phyloP scores from a whole-genome alignment of 2,888 invertebrate species.

The Cantharis rufa region DNA sequence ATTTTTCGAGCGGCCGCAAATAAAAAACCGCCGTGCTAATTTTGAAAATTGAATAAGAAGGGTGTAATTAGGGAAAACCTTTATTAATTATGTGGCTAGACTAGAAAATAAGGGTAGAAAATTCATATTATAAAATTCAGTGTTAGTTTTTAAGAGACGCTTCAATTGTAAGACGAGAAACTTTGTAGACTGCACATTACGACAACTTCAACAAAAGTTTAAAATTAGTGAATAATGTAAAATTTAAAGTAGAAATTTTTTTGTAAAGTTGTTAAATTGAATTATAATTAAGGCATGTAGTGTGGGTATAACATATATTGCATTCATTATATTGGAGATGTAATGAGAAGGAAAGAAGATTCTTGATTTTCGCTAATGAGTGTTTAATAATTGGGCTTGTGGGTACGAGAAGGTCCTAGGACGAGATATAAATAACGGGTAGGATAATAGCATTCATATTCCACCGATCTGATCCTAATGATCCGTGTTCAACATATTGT shows the following conservation, averaged over 20 bases:
- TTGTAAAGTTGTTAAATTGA: slow-evolving; percentile 13
- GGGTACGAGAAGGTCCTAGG: slow-evolving; percentile 33
- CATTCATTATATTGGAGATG: slow-evolving; percentile 28
- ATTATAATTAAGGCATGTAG: slow-evolving; percentile 22
- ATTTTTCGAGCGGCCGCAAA: neutral
- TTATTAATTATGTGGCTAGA: neutral
- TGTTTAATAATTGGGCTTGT: slow-evolving; percentile 37
- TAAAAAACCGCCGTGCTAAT: neutral
- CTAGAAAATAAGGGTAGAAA: neutral
- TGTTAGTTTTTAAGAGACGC: slow-evolving; percentile 1
- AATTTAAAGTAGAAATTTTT: slow-evolving; percentile 25
- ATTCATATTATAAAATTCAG: neutral
- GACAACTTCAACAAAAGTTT: slow-evolving; percentile 33
- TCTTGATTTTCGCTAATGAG: slow-evolving; percentile 39
- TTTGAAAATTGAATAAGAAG: neutral
- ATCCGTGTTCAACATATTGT: slow-evolving; percentile 43
- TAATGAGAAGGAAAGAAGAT: slow-evolving; percentile 33
- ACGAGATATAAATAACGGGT: slow-evolving; percentile 39
- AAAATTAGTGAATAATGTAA: slow-evolving; percentile 36
- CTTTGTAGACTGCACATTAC: slow-evolving; percentile 38
- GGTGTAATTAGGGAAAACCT: neutral
- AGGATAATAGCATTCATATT: slow-evolving; percentile 44
- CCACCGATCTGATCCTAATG: slow-evolving; percentile 45
- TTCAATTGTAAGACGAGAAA: slow-evolving; percentile 23
- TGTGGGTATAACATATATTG: slow-evolving; percentile 19